A percentile compares a stretch with the other conserved stretches of the same genome.
These are phyloP conservation scores for Halichoerus grypus DNA, from an alignment of 2,113 vertebrate genomes.

Conservation along the genomic window DNA sequence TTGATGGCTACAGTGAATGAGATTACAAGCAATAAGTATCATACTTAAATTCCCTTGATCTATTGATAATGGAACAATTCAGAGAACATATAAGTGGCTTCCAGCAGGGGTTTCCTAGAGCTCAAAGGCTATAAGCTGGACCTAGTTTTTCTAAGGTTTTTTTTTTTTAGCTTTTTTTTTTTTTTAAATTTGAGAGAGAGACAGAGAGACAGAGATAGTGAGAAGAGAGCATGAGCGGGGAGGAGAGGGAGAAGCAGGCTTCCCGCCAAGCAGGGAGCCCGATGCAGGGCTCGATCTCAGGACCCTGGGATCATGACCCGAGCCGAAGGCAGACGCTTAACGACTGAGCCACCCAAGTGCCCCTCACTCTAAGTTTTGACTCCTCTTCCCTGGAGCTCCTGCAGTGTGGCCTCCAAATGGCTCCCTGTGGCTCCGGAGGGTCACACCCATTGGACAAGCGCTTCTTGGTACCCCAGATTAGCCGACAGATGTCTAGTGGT, in stretches of 20 bases:
- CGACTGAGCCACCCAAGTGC: no score
- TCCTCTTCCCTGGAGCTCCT: background rate
- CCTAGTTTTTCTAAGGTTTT: background rate
- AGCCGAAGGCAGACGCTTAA: no score
- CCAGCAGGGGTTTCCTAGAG: background rate
- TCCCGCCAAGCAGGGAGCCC: no score
- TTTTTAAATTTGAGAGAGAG: no score
- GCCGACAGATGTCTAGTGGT: no score
- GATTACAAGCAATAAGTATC: background rate
- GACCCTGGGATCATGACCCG: no score
- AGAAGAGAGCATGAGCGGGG: no score
- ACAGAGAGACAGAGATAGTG: no score
- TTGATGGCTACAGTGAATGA: background rate
- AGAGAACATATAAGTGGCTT: background rate
- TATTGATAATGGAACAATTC: background rate
- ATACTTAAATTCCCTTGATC: background rate
- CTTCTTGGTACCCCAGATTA: no score
- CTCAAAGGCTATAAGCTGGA: background rate
- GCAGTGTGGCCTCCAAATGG: background rate
- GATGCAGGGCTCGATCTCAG: no score
- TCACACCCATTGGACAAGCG: background rate
- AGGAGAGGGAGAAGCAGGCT: no score
- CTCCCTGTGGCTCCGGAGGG: fast-evolving
- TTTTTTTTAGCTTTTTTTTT: no score
- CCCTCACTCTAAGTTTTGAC: background rate